phyloP scores from a whole-genome alignment of 2,888 invertebrate species.

The Plutella xylostella region DNA sequence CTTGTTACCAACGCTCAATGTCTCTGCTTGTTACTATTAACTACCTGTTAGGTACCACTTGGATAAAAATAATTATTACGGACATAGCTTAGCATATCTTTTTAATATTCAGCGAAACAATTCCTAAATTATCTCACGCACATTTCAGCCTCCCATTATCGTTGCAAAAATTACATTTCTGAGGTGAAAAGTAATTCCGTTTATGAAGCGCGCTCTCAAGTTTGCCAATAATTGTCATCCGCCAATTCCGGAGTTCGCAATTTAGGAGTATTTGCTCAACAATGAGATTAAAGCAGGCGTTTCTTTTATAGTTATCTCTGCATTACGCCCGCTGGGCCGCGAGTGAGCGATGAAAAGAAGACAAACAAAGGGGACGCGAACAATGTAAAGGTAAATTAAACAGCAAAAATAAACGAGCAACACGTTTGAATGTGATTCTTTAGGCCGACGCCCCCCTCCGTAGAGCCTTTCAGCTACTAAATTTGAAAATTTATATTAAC shows the following conservation, averaged over 20 bases:
- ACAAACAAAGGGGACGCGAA: conserved; percentile 29
- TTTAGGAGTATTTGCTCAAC: conserved; percentile 32
- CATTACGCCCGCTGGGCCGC: conserved; percentile 30
- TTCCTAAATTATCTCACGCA: conserved; percentile 14
- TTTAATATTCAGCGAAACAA: conserved; percentile 19
- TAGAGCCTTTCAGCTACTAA: too few relatives aligned
- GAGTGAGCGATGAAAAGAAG: conserved; percentile 33
- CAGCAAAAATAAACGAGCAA: conserved; percentile 37
- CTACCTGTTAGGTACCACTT: too few relatives aligned
- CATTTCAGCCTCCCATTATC: conserved; percentile 20
- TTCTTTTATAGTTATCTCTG: conserved; percentile 38
- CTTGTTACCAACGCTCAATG: too few relatives aligned
- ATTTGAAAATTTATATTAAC: too few relatives aligned
- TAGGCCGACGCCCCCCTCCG: too few relatives aligned
- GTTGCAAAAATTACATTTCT: conserved; percentile 25
- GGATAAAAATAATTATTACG: too few relatives aligned
- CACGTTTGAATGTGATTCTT: conserved; percentile 36
- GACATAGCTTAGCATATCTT: neutral
- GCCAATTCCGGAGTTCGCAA: conserved; percentile 21
- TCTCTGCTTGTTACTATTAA: too few relatives aligned
- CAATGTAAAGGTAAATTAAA: conserved; percentile 45
- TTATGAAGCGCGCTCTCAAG: conserved; percentile 17
- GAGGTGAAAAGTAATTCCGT: conserved; percentile 25
- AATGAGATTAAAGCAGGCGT: conserved; percentile 39
- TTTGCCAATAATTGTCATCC: conserved; percentile 28